These are phyloP conservation scores for Hymenopus coronatus DNA, from an alignment of 2,888 invertebrate species.

Conservation along the genomic window DNA sequence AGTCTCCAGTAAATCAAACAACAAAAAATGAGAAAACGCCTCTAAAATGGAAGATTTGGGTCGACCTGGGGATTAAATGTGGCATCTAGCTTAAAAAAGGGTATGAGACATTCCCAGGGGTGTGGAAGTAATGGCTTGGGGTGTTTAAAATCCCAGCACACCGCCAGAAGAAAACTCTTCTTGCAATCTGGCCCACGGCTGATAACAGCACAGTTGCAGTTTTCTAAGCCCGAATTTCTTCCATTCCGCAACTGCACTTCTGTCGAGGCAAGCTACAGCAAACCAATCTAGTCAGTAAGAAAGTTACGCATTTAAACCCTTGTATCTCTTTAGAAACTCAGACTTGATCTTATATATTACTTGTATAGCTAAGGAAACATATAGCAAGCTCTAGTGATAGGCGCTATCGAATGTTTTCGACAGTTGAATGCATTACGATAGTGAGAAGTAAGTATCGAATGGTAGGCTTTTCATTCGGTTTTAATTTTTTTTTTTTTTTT, in stretches of 20 bases:
- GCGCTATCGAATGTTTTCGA: too few species aligned
- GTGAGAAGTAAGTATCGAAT: too few species aligned
- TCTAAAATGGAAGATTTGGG: not conserved
- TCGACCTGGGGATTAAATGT: not conserved
- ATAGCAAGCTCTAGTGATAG: too few species aligned
- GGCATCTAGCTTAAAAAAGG: not conserved
- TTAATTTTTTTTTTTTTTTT: too few species aligned
- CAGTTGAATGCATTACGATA: too few species aligned
- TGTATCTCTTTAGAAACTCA: too few species aligned
- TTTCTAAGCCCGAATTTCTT: not conserved
- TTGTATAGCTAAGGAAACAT: too few species aligned
- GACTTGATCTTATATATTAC: too few species aligned
- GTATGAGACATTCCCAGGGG: not conserved
- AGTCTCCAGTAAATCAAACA: not conserved
- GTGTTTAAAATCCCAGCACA: not conserved
- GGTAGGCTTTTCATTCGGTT: too few species aligned
- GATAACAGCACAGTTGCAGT: slow-evolving; percentile 3
- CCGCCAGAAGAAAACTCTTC: not conserved
- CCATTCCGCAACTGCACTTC: not conserved
- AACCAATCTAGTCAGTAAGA: too few species aligned
- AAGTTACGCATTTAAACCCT: too few species aligned
- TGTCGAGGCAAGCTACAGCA: too few species aligned
- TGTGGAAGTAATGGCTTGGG: not conserved
- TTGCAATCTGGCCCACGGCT: slow-evolving; percentile 10
- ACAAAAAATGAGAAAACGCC: not conserved